These are phyloP conservation scores for Xerus inauris DNA, from an alignment of 2,113 vertebrate genomes.

Conservation along the genomic window DNA sequence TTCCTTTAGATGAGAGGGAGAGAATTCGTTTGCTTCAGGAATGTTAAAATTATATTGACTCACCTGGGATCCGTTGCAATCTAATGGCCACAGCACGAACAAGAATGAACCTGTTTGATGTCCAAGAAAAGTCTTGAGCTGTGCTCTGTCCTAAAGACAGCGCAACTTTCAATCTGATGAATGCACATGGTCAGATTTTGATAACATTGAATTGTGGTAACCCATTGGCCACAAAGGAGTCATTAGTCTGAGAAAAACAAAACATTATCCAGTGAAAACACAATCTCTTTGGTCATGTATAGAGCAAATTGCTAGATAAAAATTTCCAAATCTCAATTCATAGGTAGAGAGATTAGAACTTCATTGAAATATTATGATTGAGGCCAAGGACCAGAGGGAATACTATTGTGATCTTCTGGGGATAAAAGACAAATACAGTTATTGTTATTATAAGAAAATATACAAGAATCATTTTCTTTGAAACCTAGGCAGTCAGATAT, in stretches of 20 bases:
- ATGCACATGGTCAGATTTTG: background rate
- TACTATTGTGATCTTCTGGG: background rate
- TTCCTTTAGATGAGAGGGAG: background rate
- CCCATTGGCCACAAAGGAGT: background rate
- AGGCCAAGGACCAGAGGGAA: background rate
- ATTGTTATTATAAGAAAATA: constrained; percentile 6
- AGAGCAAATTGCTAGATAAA: background rate
- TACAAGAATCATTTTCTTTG: background rate
- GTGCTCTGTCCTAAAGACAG: background rate
- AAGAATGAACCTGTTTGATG: background rate
- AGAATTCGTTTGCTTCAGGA: background rate
- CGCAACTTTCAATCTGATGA: background rate
- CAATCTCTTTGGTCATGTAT: background rate
- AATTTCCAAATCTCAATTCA: constrained; percentile 15
- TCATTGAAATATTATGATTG: background rate
- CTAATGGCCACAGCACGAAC: background rate
- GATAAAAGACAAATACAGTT: background rate
- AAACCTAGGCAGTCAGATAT: background rate
- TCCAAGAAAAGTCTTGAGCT: background rate
- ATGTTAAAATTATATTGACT: background rate
- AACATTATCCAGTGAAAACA: background rate
- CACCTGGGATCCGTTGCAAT: background rate
- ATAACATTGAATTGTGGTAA: background rate
- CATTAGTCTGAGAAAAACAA: background rate
- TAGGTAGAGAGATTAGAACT: background rate